These are phyloP conservation scores for Dryococelus australis DNA, from an alignment of 2,888 invertebrate genomes.

Conservation along the genomic window DNA sequence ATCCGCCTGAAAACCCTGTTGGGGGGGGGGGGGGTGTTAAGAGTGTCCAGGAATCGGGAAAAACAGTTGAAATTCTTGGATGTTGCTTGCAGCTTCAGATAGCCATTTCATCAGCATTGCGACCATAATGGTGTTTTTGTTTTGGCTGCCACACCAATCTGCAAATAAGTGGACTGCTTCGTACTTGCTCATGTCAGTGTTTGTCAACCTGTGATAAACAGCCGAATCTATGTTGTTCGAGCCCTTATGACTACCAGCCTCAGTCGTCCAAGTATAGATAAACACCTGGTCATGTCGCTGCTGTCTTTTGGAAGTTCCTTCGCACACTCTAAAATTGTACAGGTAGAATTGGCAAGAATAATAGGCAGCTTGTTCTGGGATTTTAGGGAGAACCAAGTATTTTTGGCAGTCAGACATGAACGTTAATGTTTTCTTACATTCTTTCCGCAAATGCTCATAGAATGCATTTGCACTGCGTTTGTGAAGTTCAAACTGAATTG, in stretches of 20 bases:
- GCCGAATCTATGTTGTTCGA: slow-evolving; percentile 25
- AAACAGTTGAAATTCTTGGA: background rate
- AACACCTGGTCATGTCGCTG: slow-evolving; percentile 49
- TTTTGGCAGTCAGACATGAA: slow-evolving; percentile 53
- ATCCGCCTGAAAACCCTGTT: background rate
- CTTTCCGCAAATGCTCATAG: slow-evolving; percentile 43
- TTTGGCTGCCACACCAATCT: slow-evolving; percentile 22
- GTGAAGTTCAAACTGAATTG: background rate
- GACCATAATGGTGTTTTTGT: slow-evolving; percentile 24
- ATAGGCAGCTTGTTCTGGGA: slow-evolving; percentile 54
- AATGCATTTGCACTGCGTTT: slow-evolving; percentile 42
- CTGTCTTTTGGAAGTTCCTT: slow-evolving; percentile 50
- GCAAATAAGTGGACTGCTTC: slow-evolving; percentile 25
- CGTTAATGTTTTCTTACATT: slow-evolving; percentile 42
- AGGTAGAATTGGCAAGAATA: slow-evolving; percentile 54
- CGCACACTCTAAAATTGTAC: slow-evolving; percentile 54
- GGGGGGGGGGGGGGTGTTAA: background rate
- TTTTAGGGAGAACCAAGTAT: slow-evolving; percentile 51
- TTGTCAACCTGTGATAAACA: slow-evolving; percentile 1
- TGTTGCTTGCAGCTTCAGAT: background rate
- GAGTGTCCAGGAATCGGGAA: background rate
- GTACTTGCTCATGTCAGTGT: background rate
- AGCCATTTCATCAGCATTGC: slow-evolving; percentile 17
- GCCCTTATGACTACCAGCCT: slow-evolving; percentile 51
- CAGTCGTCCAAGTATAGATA: slow-evolving; percentile 52